Evolutionary conservation across 2,113 vertebrate species (phyloP), one percentile per base, ranked within the genome.

Genomic region (Elachura formosa): DNA sequence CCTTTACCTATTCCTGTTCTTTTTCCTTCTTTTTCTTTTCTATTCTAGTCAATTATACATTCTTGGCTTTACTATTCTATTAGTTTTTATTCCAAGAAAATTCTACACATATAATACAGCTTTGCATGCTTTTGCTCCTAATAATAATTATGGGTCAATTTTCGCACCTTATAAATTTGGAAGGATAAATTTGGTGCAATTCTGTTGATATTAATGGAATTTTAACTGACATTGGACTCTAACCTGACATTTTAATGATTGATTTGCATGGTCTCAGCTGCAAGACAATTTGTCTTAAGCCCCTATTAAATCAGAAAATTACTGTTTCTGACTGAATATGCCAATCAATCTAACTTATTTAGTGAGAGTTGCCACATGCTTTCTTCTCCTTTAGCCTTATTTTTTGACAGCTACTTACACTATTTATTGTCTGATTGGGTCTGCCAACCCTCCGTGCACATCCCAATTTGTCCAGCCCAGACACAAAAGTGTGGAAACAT

Each of bases 341-440:
- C 69, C 96, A 96, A 92, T 96, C 94, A 96, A 84, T 84, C 81
- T 46, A 38, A 72, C 79, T 77, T 88, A 80, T 90, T 83, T 92
- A 78, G 84, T 81, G 84, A 94, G 84, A 87, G 91, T 87, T 94
- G 84, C 94, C 94, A 96, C 93, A 96, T 94, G 91, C 87, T 81
- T 95, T 94, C 73, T 87, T 89, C 52, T 63, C 34, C 64, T 91
- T 90, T 76, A 84, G 74, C 80, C 43, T 77, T 89, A 77, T 67
- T 95, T 96, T 95, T 84, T 95, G 94, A 96, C 96, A 96, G 93
- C 77, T 95, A 84, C 77, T 95, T 86, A 92, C 64, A 12, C 63
- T 92, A 80, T 46, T 94, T 79, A 67, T 89, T 92, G 80, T 74
- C 64, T 96, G 92, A 91, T 89, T 96, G 80, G 91, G 77, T 40